Base-by-base conservation (phyloP, 2,113 vertebrate genomes). In the Okapia johnstoni region DNA sequence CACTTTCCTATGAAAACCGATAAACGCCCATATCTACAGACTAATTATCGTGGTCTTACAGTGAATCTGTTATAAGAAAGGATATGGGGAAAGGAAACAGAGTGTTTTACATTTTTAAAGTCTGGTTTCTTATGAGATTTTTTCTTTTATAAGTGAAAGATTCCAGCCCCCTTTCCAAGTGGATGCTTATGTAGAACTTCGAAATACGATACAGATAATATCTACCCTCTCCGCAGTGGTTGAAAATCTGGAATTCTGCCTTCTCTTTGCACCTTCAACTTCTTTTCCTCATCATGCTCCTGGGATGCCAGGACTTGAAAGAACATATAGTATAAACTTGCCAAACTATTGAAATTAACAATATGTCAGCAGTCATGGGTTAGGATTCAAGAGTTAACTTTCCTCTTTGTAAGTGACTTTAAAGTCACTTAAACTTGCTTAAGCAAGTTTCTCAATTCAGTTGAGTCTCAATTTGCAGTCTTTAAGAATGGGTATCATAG, bases 71-170 rank as follows among this genome's bases (percentile, higher is more conserved):
- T 23, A 2, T 43, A 46, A 66, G 52, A 88, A 93, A 76, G 58
- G 23, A 3, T 55, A 26, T 11, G 19, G 30, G 2, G 21, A 57
- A 85, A 79, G 30, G 30, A 90, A 55, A 85, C 26, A 63, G 4
- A 8, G 57, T 83, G 60, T 33, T 84, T 76, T 70, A 40, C 10
- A 54, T 85, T 58, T 46, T 80, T 25, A 43, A 57, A 84, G 9
- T 70, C 63, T 93, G 30, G 93, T 79, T 93, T 85, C 23, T 93
- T 52, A 46, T 1, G 79, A 96, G 7, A 15, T 58, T 95, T 81
- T 50, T 57, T 2, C 40, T 54, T 81, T 54, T 36, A 14, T 13
- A 90, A 90, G 33, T 55, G 12, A 30, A 55, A 76, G 52, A 61
- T n/a, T 12, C 4, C 28, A 5, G 21, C 5, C 26, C 57, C 30